phyloP scores from a whole-genome alignment of 2,113 vertebrate species.

The Conger conger region DNA sequence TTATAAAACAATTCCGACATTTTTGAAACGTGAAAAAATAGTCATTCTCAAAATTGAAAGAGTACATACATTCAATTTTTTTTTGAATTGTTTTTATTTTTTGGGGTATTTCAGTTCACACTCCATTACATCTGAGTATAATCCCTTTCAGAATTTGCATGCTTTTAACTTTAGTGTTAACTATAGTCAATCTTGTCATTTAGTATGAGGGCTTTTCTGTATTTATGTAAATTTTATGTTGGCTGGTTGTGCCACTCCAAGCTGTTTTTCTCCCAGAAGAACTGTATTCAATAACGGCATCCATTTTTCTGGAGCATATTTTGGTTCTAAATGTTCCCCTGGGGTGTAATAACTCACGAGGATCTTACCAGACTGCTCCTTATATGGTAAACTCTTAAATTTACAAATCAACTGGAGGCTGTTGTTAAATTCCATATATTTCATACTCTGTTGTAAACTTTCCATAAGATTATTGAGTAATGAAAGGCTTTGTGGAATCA shows the following conservation, averaged over 20 bases:
- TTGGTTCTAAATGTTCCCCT: constrained; percentile 54
- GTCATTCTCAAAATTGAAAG: not conserved
- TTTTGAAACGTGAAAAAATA: constrained; percentile 14
- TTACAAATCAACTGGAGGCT: constrained; percentile 47
- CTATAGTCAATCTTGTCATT: constrained; percentile 16
- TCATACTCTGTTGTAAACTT: constrained; percentile 45
- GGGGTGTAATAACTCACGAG: constrained; percentile 51
- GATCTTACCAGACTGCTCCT: constrained; percentile 50
- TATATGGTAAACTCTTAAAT: constrained; percentile 56
- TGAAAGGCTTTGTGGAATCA: constrained; percentile 18
- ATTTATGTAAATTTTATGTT: constrained; percentile 26
- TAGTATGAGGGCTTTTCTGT: constrained; percentile 31
- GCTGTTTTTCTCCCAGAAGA: constrained; percentile 36
- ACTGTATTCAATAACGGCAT: constrained; percentile 49
- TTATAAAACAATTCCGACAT: constrained; percentile 35
- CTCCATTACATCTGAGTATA: constrained; percentile 1
- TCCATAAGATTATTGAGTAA: constrained; percentile 46
- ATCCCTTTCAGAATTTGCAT: constrained; percentile 2
- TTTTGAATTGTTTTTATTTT: constrained; percentile 7
- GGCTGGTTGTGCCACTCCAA: constrained; percentile 38
- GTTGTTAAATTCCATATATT: constrained; percentile 45
- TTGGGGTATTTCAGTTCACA: not conserved
- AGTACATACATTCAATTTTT: not conserved
- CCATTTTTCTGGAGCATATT: constrained; percentile 48
- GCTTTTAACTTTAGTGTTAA: constrained; percentile 20